phyloP scores from a whole-genome alignment of 2,888 invertebrate species.

The Mantis religiosa region DNA sequence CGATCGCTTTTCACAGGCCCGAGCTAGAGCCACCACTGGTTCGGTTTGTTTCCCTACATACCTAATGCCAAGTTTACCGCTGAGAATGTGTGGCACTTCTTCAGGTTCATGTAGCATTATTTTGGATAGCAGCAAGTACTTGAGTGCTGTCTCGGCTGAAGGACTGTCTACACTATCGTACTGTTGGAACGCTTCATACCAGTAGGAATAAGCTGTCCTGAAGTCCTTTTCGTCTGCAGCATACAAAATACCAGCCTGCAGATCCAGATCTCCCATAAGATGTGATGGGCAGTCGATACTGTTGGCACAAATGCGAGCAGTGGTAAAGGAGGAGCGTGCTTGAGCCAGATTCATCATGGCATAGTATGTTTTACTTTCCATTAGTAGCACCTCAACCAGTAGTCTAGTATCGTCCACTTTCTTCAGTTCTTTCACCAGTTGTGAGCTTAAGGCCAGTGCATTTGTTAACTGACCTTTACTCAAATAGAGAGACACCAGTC shows the following conservation, averaged over 20 bases:
- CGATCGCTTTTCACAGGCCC: conserved; percentile 93
- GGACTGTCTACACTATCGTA: conserved; percentile 91
- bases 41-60: conserved; percentile 94
- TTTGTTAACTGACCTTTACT: conserved; percentile 87
- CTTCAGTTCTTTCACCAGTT: conserved; percentile 90
- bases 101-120: conserved; percentile 97
- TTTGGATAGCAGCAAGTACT: conserved; percentile 98
- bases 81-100: conserved; percentile 90
- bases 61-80: conserved; percentile 94
- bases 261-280: conserved; percentile 94
- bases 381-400: conserved; percentile 93
- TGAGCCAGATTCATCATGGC: conserved; percentile 95
- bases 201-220: conserved; percentile 99
- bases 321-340: conserved; percentile 92
- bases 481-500: conserved; percentile 91
- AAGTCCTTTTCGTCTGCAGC: conserved; percentile 99
- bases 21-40: conserved; percentile 96
- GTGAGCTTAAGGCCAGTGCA: conserved; percentile 78
- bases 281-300: conserved; percentile 99
- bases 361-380: conserved; percentile 98
- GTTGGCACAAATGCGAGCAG: conserved; percentile 97
- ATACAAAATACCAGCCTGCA: conserved; percentile 96
- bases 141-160: conserved; percentile 88
- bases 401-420: conserved; percentile 99
- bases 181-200: conserved; percentile 99